Evolutionary conservation across 2,888 invertebrate genomes (phyloP).

Genomic region (Ennomos fuscantarius): DNA sequence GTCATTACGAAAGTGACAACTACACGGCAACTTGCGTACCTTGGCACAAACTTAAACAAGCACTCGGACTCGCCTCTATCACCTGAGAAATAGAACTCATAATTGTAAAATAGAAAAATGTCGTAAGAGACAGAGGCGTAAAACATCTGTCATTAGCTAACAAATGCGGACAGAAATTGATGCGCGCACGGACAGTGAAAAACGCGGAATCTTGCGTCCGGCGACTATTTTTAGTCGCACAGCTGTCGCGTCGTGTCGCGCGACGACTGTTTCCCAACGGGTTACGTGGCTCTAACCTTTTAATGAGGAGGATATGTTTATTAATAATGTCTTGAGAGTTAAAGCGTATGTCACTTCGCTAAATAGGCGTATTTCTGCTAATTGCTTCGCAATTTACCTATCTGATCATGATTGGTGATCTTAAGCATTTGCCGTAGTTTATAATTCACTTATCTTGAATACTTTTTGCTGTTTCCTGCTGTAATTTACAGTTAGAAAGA

Average conservation of each 20-base stretch:
- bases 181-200: conserved; percentile 81
- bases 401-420: conserved; percentile 3
- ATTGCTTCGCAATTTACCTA: conserved; percentile 9
- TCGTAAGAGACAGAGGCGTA: conserved; percentile 60
- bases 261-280: conserved; percentile 53
- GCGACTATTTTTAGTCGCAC: conserved; percentile 71
- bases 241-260: conserved; percentile 74
- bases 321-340: conserved; percentile 37
- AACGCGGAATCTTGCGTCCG: conserved; percentile 80
- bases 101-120: conserved; percentile 13
- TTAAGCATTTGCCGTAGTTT: neutral
- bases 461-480: too few relatives aligned
- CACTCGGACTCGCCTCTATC: conserved; percentile 46
- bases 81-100: neutral
- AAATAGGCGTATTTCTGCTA: conserved; percentile 22
- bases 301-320: conserved; percentile 40
- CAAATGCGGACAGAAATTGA: conserved; percentile 82
- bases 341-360: conserved; percentile 23
- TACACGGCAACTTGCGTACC: conserved; percentile 63
- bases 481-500: too few relatives aligned
- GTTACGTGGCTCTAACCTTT: conserved; percentile 51
- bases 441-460: too few relatives aligned
- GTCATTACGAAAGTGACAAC: conserved; percentile 73
- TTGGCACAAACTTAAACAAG: conserved; percentile 39
- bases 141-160: conserved; percentile 83